Percentiles rank a stretch among this genome's conserved stretches.
These are phyloP conservation scores for Caracal caracal DNA, from an alignment of 2,113 vertebrate species.

Conservation along the genomic window DNA sequence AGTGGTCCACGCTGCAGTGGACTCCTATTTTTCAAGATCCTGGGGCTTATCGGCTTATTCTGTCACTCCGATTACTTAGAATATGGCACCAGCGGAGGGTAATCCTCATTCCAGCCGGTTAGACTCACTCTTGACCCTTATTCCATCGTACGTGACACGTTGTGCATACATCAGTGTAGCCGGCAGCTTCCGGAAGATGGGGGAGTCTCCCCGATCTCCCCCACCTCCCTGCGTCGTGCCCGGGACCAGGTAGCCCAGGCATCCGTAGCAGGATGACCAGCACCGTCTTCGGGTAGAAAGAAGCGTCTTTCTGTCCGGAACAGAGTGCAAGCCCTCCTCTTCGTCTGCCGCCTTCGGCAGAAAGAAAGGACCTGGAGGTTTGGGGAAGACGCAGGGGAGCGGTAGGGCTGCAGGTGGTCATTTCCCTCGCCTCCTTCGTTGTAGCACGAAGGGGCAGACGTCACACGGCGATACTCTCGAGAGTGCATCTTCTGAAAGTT, in stretches of 20 bases:
- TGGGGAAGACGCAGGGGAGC: not conserved
- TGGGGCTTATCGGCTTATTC: not conserved
- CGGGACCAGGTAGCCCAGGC: fast-evolving
- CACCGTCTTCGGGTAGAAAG: too few relatives aligned
- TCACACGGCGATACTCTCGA: not conserved
- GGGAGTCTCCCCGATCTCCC: not conserved
- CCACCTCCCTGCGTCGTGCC: fast-evolving
- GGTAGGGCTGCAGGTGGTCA: fast-evolving
- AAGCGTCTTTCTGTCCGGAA: not conserved
- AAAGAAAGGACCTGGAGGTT: not conserved
- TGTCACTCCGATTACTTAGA: not conserved
- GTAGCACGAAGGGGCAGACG: not conserved
- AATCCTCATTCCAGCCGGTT: not conserved
- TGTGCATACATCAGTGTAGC: fast-evolving
- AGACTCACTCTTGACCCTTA: too few relatives aligned
- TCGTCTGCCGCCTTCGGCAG: not conserved
- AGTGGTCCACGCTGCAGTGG: too few relatives aligned
- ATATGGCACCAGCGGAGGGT: not conserved
- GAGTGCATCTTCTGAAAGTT: not conserved
- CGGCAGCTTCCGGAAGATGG: not conserved
- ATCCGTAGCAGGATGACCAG: not conserved
- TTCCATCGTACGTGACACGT: fast-evolving
- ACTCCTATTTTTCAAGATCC: not conserved
- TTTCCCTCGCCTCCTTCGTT: not conserved
- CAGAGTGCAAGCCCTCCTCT: not conserved